Evolutionary conservation across 2,888 invertebrate genomes (phyloP).

Genomic region (Poecilobothrus nobilitatus): DNA sequence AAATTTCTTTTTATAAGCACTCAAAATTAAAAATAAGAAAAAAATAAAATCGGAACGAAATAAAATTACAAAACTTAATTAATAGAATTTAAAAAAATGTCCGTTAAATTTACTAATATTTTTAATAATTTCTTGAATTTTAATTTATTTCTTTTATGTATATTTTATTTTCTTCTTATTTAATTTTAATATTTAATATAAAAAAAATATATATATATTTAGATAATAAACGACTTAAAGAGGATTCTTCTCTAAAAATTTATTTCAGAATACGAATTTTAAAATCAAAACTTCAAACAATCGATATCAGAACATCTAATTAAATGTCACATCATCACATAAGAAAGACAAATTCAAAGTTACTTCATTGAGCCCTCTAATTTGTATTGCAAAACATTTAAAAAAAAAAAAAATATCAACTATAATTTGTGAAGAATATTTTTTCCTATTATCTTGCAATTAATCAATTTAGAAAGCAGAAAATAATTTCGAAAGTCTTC

Average conservation of each 20-base stretch:
- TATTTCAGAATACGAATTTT: not conserved
- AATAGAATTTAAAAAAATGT: too few relatives aligned
- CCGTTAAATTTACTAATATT: not conserved
- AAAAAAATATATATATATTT: not conserved
- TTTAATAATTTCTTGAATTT: not conserved
- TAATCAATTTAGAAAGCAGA: not conserved
- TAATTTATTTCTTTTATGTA: not conserved
- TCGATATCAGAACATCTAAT: too few relatives aligned
- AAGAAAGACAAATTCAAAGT: not conserved
- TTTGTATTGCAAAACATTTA: too few relatives aligned
- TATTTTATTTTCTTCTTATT: not conserved
- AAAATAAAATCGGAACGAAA: too few relatives aligned
- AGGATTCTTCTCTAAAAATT: conserved; percentile 4
- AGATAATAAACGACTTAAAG: not conserved
- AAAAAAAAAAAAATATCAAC: too few relatives aligned
- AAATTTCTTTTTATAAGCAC: too few relatives aligned
- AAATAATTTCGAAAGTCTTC: not conserved
- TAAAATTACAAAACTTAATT: too few relatives aligned
- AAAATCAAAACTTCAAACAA: not conserved
- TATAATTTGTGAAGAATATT: too few relatives aligned
- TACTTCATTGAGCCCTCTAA: not conserved
- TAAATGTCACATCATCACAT: conserved; percentile 1
- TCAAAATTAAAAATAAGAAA: too few relatives aligned
- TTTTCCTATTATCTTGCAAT: too few relatives aligned
- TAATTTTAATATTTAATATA: not conserved